Percentiles rank a stretch among this genome's conserved stretches.
Evolutionary conservation across 2,888 invertebrate species (phyloP).

Genomic region (Epinotia bilunana): DNA sequence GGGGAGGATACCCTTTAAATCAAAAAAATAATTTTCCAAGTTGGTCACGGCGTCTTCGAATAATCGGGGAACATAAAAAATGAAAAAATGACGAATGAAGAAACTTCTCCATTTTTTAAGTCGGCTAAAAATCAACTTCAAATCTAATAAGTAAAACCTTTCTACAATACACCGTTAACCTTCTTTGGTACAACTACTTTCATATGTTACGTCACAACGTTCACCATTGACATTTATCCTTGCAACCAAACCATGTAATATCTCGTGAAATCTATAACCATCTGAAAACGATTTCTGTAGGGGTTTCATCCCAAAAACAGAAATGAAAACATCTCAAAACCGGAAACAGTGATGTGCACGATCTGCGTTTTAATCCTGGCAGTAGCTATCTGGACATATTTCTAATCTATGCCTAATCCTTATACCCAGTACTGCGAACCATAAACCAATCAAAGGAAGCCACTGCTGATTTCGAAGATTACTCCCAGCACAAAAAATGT

Average conservation of each 20-base stretch:
- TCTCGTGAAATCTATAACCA: background rate
- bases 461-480: no score
- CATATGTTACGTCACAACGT: background rate
- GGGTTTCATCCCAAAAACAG: background rate
- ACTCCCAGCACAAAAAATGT: background rate
- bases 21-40: no score
- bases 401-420: background rate
- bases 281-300: background rate
- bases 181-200: background rate
- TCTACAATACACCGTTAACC: background rate
- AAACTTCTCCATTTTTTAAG: no score
- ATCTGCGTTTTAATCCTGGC: background rate
- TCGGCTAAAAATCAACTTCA: no score
- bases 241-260: background rate
- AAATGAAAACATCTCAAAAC: background rate
- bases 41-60: no score
- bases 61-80: no score
- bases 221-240: background rate
- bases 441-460: no score
- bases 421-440: no score
- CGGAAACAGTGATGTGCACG: background rate
- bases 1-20: no score
- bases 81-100: no score
- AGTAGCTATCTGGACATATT: background rate
- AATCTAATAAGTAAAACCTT: no score